A percentile compares a stretch with the other conserved stretches of the same genome.
These are phyloP conservation scores for Oryzias curvinotus DNA, from an alignment of 2,113 vertebrate species.

Conservation along the genomic window DNA sequence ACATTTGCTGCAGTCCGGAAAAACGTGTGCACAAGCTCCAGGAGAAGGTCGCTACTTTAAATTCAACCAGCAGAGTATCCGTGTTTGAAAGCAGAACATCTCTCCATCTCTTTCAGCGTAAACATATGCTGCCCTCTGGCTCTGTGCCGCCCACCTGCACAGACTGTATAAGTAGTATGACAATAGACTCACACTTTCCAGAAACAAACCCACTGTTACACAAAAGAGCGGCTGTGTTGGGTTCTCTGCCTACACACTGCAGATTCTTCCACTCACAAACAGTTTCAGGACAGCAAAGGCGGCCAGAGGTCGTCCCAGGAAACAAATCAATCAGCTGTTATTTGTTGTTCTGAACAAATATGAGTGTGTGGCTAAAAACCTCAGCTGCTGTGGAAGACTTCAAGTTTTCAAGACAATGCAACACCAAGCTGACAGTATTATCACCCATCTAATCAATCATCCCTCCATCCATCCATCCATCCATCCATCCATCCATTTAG, in stretches of 20 bases:
- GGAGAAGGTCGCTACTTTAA: slow-evolving; percentile 8
- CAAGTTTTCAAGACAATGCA: not conserved
- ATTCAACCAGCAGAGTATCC: slow-evolving; percentile 14
- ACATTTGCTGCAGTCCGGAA: too few species aligned
- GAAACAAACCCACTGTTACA: slow-evolving; percentile 22
- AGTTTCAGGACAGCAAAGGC: slow-evolving; percentile 24
- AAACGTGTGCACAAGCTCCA: not conserved
- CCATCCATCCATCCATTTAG: too few species aligned
- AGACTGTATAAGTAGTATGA: slow-evolving; percentile 51
- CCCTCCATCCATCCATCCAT: too few species aligned
- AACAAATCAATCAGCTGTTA: slow-evolving; percentile 7
- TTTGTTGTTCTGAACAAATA: not conserved
- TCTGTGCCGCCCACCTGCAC: slow-evolving; percentile 40
- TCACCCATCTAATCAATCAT: not conserved
- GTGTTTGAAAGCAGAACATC: slow-evolving; percentile 21
- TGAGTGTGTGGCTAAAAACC: not conserved
- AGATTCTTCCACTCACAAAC: slow-evolving; percentile 15
- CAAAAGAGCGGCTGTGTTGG: slow-evolving; percentile 29
- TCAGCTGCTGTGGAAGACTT: not conserved
- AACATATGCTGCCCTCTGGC: slow-evolving; percentile 39
- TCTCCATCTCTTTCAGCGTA: slow-evolving; percentile 24
- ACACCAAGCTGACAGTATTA: not conserved
- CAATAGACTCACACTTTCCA: slow-evolving; percentile 28
- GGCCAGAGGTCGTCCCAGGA: slow-evolving; percentile 35
- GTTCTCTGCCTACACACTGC: slow-evolving; percentile 27